phyloP scores from a whole-genome alignment of 1,140 invertebrate genomes.

The Cephus cinctus region DNA sequence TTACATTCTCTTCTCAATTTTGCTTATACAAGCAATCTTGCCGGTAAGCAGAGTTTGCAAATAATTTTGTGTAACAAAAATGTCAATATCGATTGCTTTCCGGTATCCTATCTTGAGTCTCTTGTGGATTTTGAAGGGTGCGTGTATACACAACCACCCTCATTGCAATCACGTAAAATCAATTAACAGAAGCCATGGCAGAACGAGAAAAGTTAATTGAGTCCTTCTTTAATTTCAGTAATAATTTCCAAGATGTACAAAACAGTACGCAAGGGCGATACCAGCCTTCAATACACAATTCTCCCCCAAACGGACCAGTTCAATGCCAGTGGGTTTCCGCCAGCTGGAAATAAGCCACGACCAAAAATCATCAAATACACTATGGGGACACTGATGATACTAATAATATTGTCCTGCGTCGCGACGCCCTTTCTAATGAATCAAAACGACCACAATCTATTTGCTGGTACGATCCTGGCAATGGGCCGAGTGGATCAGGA shows the following conservation, averaged over 20 bases:
- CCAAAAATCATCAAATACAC: constrained; percentile 26
- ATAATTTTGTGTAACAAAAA: neutral
- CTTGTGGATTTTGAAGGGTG: neutral
- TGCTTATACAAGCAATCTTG: too few relatives aligned
- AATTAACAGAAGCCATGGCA: neutral
- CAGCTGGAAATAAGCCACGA: constrained; percentile 16
- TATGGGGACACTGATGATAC: constrained; percentile 22
- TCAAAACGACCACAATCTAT: constrained; percentile 31
- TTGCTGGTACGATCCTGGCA: constrained; percentile 26
- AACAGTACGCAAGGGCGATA: constrained; percentile 71
- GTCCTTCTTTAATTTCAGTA: constrained; percentile 14
- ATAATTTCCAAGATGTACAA: constrained; percentile 64
- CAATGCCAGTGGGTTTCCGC: constrained; percentile 54
- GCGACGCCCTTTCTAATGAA: constrained; percentile 30
- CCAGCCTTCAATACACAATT: constrained; percentile 72
- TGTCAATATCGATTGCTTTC: constrained; percentile 1
- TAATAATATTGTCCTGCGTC: constrained; percentile 29
- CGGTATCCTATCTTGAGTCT: constrained; percentile 10
- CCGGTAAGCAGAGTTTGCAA: too few relatives aligned
- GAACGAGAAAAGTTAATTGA: too few relatives aligned
- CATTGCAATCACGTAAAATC: neutral
- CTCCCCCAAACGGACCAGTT: constrained; percentile 69
- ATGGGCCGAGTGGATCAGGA: constrained; percentile 23
- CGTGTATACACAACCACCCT: neutral
- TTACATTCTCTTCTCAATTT: constrained; percentile 1